These are phyloP conservation scores for Raja brachyura DNA, from an alignment of 2,113 vertebrate species.

Conservation along the genomic window DNA sequence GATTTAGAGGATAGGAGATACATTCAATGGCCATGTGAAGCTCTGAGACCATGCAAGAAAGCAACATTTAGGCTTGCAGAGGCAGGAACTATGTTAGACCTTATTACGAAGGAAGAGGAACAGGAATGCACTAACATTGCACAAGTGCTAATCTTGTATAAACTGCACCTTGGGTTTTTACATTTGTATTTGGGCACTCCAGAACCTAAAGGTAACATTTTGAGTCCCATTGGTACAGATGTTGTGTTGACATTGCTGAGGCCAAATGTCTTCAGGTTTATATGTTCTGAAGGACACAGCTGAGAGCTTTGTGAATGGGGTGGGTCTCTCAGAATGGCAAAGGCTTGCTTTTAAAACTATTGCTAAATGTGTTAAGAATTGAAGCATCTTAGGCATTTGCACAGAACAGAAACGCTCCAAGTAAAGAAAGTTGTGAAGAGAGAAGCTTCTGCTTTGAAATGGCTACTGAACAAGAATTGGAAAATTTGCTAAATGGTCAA, in stretches of 20 bases:
- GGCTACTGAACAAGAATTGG: background rate
- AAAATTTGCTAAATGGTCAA: background rate
- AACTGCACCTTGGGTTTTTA: background rate
- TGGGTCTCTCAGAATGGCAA: background rate
- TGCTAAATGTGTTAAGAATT: background rate
- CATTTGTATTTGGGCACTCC: background rate
- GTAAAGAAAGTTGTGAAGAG: background rate
- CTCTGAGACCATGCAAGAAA: no score
- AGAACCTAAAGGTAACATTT: background rate
- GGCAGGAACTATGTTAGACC: no score
- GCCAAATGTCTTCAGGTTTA: background rate
- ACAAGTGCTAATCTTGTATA: background rate
- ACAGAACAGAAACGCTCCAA: background rate
- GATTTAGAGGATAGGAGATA: no score
- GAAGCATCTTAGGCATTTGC: background rate
- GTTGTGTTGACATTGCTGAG: background rate
- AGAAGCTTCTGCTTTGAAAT: background rate
- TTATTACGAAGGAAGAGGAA: no score
- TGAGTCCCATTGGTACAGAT: background rate
- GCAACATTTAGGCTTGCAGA: no score
- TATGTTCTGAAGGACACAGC: background rate
- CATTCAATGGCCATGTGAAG: no score
- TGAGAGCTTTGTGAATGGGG: background rate
- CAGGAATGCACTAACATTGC: no score
- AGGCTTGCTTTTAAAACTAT: background rate